Conservation (phyloP, 2,888 invertebrate species). For the Apodemia mormo region DNA sequence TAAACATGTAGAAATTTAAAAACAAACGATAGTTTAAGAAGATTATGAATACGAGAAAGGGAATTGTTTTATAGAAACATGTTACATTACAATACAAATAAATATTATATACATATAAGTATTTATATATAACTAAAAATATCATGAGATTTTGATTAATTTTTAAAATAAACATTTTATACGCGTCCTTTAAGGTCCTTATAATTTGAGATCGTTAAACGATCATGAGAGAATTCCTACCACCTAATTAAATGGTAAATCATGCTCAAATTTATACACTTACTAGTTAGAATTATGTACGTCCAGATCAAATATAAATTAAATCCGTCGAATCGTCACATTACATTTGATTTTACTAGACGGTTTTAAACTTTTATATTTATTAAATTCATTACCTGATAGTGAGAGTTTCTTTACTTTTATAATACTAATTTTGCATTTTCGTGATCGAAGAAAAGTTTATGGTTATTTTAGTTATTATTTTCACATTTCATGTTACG, state of each 20-base stretch:
- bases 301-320: conserved; percentile 35
- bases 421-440: background rate
- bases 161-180: conserved; percentile 9
- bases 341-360: conserved; percentile 24
- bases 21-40: background rate
- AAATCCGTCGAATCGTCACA: conserved; percentile 39
- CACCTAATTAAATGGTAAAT: conserved; percentile 27
- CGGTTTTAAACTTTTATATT: background rate
- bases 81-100: background rate
- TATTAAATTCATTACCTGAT: background rate
- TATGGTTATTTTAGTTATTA: background rate
- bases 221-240: background rate
- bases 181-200: background rate
- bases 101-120: background rate
- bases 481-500: background rate
- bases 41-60: background rate
- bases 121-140: background rate
- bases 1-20: background rate
- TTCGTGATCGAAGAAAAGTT: background rate
- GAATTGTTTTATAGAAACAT: conserved; percentile 8
- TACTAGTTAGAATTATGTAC: conserved; percentile 34
- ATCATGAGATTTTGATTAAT: background rate
- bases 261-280: conserved; percentile 32
- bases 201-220: conserved; percentile 7
- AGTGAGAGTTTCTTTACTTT: background rate